phyloP scores from a whole-genome alignment of 2,797 vertebrate species.

The Rhynchotus rufescens region DNA sequence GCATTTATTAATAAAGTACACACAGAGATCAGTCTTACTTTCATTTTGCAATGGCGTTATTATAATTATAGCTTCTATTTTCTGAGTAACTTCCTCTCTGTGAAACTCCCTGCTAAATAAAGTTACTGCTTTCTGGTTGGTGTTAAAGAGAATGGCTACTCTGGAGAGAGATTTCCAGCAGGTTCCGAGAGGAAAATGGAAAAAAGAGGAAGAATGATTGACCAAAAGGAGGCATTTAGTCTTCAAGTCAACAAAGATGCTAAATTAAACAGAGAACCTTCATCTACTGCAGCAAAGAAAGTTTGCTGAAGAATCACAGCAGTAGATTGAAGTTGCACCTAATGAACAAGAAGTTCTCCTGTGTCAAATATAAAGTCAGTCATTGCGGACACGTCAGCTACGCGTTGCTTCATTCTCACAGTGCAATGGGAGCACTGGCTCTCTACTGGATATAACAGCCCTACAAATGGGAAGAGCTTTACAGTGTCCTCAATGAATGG shows the following conservation, averaged over 20 bases:
- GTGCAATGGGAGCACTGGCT: neutral
- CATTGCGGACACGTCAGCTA: slow-evolving; percentile 41
- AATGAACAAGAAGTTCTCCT: slow-evolving; percentile 51
- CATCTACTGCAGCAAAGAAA: slow-evolving; percentile 5
- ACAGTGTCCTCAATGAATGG: neutral
- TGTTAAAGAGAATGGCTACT: slow-evolving; percentile 2
- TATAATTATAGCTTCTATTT: slow-evolving; percentile 12
- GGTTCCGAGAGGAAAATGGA: neutral
- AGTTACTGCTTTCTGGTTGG: slow-evolving; percentile 18
- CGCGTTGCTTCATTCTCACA: neutral
- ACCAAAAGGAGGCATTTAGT: neutral
- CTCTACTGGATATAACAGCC: neutral
- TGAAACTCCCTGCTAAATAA: neutral
- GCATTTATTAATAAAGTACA: slow-evolving; percentile 15
- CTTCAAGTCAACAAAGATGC: slow-evolving; percentile 11
- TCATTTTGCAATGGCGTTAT: neutral
- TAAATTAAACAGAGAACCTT: slow-evolving; percentile 35
- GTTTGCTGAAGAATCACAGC: slow-evolving; percentile 28
- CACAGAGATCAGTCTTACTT: neutral
- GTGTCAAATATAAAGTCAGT: slow-evolving; percentile 30
- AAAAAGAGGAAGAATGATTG: neutral
- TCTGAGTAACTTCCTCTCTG: neutral
- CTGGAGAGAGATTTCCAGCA: neutral
- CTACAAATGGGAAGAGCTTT: neutral
- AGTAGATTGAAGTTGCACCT: slow-evolving; percentile 32